Evolutionary conservation across 1,140 invertebrate species (phyloP), one percentile per base, ranked within the genome.

Genomic region (Lepidurus packardi): DNA sequence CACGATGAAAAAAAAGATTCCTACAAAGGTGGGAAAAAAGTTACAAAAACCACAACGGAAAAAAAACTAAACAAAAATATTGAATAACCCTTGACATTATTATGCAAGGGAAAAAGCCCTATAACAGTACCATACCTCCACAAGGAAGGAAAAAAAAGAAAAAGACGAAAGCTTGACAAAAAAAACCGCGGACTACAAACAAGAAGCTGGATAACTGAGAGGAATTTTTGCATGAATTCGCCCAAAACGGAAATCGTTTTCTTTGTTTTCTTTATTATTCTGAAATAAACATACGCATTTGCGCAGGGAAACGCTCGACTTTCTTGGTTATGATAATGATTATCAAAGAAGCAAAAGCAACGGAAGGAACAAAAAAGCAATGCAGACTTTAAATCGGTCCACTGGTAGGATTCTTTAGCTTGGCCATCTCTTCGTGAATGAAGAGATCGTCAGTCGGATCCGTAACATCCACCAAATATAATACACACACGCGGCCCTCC

Each of bases 111-210:
- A 65, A 65, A 65, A 65, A 65, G 53, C 53, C 53, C 53, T n/a
- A 65, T 65, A 65, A 65, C 53, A 65, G 53, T 65, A 65, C 53
- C 53, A 65, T 65, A 65, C 53, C 53, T 65, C 53, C 53, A 65
- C 53, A 65, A 65, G 53, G 53, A 65, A 65, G 53, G 53, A 65
- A 65, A 65, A 47, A 65, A 65, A 65, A 65, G 53, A 65, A 65
- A 11, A 9, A 65, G 16, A 65, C 53, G 21, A 65, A 65, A 65
- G 21, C 53, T 65, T 65, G 53, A 21, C 7, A 65, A 65, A 65
- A 65, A 16, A 65, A 65, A 21, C 21, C 16, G 21, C 16, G 21
- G 21, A 65, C 53, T 21, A 21, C 16, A 47, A 65, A 65, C 53
- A 21, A 0, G 53, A n/a, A 65, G 21, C 6, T n/a, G 53, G 16